Base-by-base conservation (phyloP, 2,113 vertebrate species). In the Noturus placidus region DNA sequence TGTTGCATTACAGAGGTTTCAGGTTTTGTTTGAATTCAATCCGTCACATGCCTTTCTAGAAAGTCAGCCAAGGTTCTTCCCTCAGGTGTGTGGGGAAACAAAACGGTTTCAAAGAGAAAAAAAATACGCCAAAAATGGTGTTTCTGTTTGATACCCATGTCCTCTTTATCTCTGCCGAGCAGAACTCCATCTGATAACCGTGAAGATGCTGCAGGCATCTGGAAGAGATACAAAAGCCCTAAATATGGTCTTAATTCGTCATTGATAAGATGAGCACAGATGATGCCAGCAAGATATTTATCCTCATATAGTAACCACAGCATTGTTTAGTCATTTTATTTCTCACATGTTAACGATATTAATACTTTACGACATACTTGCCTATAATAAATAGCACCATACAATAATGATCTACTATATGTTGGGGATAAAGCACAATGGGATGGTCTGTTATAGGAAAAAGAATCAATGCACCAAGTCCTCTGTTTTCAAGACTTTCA, bases 1-100 rank as follows among this genome's bases (percentile, higher is more conserved):
- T 42, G 84, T 56, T 59, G 82, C 7, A 80, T 83, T 86, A 84
- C 70, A 88, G 89, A 90, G n/a, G 89, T 88, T 88, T 93, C 82
- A 42, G 52, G 81, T 90, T 89, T 86, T 82, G 92, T 92, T 88
- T 92, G 46, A 92, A 91, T 88, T 78, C 25, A 74, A 33, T 59
- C 87, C 15, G n/a, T 63, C 56, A 72, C 61, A 83, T 83, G 77
- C 92, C 65, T 93, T 93, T 86, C 87, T 89, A 46, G 83, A 90
- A 84, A 67, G 35, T 84, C 86, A 86, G 85, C 30, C 83, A 72
- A 56, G 86, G 88, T 50, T 19, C 27, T 88, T 84, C 80, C 79
- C 46, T 10, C 0, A 79, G 46, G 61, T 46, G 86, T 90, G 91
- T 65, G 82, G 69, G 57, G 50, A 50, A 78, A 87, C 72, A 46